These are phyloP conservation scores for Yponomeuta plumbellus DNA, from an alignment of 2,888 invertebrate genomes.

Conservation along the genomic window DNA sequence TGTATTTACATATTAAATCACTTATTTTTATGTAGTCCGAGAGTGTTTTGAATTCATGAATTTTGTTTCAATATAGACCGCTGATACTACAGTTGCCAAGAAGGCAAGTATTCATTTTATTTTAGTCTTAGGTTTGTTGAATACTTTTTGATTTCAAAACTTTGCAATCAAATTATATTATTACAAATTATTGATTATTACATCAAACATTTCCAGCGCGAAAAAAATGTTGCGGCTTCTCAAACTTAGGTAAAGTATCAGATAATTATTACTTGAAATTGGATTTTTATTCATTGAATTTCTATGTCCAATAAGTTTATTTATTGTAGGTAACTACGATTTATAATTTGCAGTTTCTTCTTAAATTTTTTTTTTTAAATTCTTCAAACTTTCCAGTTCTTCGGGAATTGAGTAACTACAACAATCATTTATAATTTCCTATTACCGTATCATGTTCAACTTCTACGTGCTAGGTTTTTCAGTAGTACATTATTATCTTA, in stretches of 20 bases:
- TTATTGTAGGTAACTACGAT: no score
- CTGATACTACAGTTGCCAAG: slow-evolving; percentile 59
- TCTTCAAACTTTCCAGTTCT: not conserved
- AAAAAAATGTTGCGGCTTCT: slow-evolving; percentile 60
- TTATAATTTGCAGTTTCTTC: slow-evolving; percentile 14
- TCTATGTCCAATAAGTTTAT: no score
- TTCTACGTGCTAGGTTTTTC: no score
- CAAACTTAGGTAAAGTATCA: slow-evolving; percentile 56
- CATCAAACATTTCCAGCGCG: slow-evolving; percentile 58
- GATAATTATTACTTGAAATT: no score
- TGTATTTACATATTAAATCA: slow-evolving; percentile 20
- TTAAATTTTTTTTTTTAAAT: not conserved
- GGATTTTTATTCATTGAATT: no score
- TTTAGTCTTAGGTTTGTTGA: slow-evolving; percentile 8
- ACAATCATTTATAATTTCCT: not conserved
- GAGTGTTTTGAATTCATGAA: slow-evolving; percentile 34
- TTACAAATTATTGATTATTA: no score
- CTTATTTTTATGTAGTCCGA: slow-evolving; percentile 22
- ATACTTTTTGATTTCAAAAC: not conserved
- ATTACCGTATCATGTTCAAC: no score
- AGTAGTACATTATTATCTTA: no score
- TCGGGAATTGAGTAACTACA: not conserved
- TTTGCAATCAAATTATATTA: slow-evolving; percentile 14
- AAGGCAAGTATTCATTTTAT: slow-evolving; percentile 55
- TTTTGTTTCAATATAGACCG: slow-evolving; percentile 61